Evolutionary conservation across 2,113 vertebrate species (phyloP).

Genomic region (Crotalus tigris): DNA sequence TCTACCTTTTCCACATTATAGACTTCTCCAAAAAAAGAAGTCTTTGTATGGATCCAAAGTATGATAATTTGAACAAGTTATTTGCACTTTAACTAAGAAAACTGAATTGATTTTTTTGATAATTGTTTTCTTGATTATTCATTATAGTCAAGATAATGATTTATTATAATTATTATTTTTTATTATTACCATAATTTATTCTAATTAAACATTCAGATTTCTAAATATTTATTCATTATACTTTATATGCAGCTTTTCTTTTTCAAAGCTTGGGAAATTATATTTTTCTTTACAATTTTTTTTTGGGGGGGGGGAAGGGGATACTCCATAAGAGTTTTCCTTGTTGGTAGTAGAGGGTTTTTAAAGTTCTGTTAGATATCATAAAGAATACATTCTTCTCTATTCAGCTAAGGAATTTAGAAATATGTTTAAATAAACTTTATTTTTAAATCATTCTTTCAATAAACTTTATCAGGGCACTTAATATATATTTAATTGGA

Average conservation of each 20-base stretch:
- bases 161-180: not conserved
- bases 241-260: not conserved
- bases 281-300: not conserved
- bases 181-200: not conserved
- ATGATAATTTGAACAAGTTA: too few relatives aligned
- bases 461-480: not conserved
- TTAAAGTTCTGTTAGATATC: not conserved
- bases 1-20: not conserved
- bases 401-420: not conserved
- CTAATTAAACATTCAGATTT: not conserved
- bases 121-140: not conserved
- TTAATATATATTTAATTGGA: not conserved
- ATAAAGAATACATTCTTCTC: not conserved
- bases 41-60: not conserved
- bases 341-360: not conserved
- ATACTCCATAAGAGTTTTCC: not conserved
- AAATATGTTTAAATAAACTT: not conserved
- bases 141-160: not conserved
- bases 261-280: not conserved
- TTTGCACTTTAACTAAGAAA: not conserved
- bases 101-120: not conserved
- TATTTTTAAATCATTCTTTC: not conserved
- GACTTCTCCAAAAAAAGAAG: not conserved
- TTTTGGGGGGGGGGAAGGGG: too few relatives aligned
- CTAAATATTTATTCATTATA: not conserved